These are phyloP conservation scores for Pipra filicauda DNA, from an alignment of 2,113 vertebrate species.

Conservation along the genomic window DNA sequence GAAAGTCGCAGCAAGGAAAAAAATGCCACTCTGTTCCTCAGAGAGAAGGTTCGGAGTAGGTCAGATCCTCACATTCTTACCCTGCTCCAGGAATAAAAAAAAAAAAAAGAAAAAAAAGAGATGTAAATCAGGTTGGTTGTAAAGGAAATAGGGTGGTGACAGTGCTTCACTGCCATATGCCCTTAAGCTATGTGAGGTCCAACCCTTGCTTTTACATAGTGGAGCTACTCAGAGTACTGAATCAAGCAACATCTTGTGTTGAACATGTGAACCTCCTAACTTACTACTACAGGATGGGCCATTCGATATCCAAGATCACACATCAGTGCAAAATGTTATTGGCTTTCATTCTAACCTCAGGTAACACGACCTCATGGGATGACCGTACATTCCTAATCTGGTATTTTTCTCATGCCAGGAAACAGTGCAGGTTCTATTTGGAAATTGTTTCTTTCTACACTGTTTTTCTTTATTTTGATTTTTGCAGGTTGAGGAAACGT, in stretches of 20 bases:
- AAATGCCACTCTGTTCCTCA: not conserved
- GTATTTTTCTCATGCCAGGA: not conserved
- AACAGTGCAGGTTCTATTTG: not conserved
- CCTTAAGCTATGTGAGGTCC: not conserved
- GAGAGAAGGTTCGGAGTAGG: not conserved
- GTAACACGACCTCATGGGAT: not conserved
- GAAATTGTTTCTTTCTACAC: not conserved
- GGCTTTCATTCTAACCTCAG: not conserved
- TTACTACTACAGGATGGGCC: not conserved
- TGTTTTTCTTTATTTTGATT: not conserved
- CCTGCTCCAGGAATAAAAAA: not conserved
- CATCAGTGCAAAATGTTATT: not conserved
- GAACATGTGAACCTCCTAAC: not conserved
- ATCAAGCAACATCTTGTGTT: not conserved
- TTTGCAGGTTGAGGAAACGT: not conserved
- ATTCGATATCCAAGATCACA: not conserved
- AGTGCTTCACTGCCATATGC: not conserved
- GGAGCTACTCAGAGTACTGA: not conserved
- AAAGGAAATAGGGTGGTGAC: not conserved
- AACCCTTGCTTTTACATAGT: rapidly evolving
- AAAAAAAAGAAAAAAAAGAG: not conserved
- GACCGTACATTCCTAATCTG: not conserved
- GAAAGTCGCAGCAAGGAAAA: not conserved
- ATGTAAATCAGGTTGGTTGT: not conserved
- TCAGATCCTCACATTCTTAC: not conserved